Base-by-base conservation (phyloP, 2,888 invertebrate species). In the Campoletis raptor region DNA sequence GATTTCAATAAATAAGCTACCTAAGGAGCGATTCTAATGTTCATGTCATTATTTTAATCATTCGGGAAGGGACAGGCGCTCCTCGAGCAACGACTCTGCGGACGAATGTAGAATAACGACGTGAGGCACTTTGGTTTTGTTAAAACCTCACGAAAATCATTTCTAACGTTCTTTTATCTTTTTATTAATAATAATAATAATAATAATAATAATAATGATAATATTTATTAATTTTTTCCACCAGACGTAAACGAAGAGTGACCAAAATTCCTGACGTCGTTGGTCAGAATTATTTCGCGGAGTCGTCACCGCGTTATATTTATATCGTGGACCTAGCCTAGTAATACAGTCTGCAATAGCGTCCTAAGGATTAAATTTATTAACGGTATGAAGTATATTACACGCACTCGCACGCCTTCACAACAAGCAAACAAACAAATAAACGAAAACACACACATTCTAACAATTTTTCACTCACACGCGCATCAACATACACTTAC, bases 1-100 rank as follows among this genome's bases (percentile, higher is more conserved):
- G 92, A 92, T 92, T 93, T 93, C 92, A 93, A 93, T 93, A 93
- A 93, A 93, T 93, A 93, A 93, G 92, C 93, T 93, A 93, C 91
- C 93, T 93, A 93, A 89, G 93, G 92, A 92, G 91, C 92, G 91
- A 89, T 90, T 91, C 89, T 89, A 90, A 91, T 88, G 54, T 90
- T 88, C 85, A 66, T 76, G 81, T 70, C 88, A 40, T 82, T 76
- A 67, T n/a, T 72, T 48, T 81, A 66, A 45, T 45, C 30, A 76
- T 81, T 73, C 30, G 67, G 88, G 83, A 86, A 89, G 87, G 90
- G 90, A 85, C 89, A 89, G 91, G 90, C 91, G 92, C 92, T 92
- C 92, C 91, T 91, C 40, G 89, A 89, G 88, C 90, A 92, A 91
- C 92, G 92, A 91, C 88, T 88, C 90, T 89, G 88, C 83, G 77